Evolutionary conservation across 2,113 vertebrate genomes (phyloP).

Genomic region (Pavo muticus): DNA sequence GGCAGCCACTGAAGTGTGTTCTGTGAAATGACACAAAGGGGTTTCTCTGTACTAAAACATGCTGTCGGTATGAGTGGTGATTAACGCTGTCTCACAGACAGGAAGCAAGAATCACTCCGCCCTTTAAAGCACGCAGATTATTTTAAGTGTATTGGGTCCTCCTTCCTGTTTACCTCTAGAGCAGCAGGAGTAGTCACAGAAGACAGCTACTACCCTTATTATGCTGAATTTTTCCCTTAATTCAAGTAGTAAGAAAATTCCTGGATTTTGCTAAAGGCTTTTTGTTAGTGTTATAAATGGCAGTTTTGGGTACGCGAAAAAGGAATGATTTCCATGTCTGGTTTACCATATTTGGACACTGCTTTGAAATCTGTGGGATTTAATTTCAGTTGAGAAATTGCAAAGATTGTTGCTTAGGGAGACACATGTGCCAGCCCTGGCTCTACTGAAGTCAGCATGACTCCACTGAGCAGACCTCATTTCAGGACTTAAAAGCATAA

Average conservation of each 20-base stretch:
- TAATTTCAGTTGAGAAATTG: conserved; percentile 15
- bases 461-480: neutral
- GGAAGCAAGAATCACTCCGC: conserved; percentile 48
- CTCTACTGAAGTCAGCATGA: neutral
- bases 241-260: neutral
- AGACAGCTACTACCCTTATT: neutral
- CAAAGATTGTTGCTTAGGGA: neutral
- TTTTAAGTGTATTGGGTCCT: conserved; percentile 32
- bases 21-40: conserved; percentile 52
- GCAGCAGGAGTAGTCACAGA: neutral
- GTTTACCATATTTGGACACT: conserved; percentile 12
- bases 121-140: conserved; percentile 26
- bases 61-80: conserved; percentile 35
- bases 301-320: neutral
- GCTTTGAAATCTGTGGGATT: neutral
- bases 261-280: neutral
- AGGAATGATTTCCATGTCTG: neutral
- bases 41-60: conserved; percentile 33
- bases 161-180: conserved; percentile 74
- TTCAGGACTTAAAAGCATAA: conserved; percentile 28
- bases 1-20: conserved; percentile 16
- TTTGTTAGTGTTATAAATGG: neutral
- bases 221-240: neutral
- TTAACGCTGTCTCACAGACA: conserved; percentile 71
- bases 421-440: neutral